These are phyloP conservation scores for Dorcus parallelipipedus DNA, from an alignment of 2,888 invertebrate genomes.

Conservation along the genomic window DNA sequence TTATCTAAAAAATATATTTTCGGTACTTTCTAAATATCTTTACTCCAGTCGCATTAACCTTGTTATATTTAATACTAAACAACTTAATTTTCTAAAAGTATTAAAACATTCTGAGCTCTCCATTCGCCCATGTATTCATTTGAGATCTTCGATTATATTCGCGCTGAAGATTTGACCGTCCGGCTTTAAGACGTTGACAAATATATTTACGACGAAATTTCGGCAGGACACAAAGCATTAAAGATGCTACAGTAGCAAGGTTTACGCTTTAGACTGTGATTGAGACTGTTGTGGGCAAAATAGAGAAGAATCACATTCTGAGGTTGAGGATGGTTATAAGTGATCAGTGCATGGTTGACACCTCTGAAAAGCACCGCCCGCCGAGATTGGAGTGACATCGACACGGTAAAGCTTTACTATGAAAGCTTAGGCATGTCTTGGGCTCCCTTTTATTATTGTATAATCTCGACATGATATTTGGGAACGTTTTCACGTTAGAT, in stretches of 20 bases:
- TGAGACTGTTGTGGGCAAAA: too few species aligned
- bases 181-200: conserved; percentile 12
- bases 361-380: conserved; percentile 43
- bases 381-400: conserved; percentile 41
- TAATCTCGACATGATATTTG: conserved; percentile 2
- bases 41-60: too few species aligned
- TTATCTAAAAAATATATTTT: too few species aligned
- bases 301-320: neutral
- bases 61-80: too few species aligned
- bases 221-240: conserved; percentile 2
- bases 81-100: too few species aligned
- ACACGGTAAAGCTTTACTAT: conserved; percentile 43
- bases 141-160: too few species aligned
- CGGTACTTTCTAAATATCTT: too few species aligned
- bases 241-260: conserved; percentile 14
- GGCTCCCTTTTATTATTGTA: neutral
- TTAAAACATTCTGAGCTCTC: too few species aligned
- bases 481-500: neutral
- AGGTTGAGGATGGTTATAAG: conserved; percentile 38
- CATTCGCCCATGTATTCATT: too few species aligned
- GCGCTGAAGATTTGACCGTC: neutral
- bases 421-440: conserved; percentile 38
- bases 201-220: conserved; percentile 9
- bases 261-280: conserved; percentile 6
- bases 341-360: conserved; percentile 44